Conservation (phyloP, 2,113 vertebrate genomes). For the Typhlomys cinereus region DNA sequence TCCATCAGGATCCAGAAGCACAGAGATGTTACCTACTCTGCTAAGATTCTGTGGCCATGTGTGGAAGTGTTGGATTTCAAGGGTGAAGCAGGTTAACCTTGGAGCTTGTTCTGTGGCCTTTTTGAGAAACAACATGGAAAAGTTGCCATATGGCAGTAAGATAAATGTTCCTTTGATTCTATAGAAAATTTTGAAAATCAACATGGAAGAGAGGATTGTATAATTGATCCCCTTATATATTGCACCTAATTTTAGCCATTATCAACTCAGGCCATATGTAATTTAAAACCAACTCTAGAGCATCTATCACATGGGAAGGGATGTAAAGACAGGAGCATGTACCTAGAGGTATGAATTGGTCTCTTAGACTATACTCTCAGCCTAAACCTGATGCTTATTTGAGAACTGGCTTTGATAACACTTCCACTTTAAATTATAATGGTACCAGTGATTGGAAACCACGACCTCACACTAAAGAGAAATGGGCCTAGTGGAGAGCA, state of each 20-base stretch:
- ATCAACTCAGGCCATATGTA: not conserved
- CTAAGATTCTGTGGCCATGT: not conserved
- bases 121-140: not conserved
- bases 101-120: not conserved
- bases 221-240: not conserved
- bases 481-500: not conserved
- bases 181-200: not conserved
- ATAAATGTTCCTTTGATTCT: not conserved
- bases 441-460: not conserved
- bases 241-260: not conserved
- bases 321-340: not conserved
- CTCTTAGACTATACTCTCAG: not conserved
- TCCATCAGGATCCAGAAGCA: not conserved
- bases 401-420: conserved; percentile 1
- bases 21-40: not conserved
- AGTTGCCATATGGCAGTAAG: too few relatives aligned
- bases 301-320: not conserved
- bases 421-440: not conserved
- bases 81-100: not conserved
- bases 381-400: not conserved
- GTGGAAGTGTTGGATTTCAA: not conserved
- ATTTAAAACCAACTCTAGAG: not conserved
- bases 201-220: not conserved
- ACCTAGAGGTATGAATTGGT: not conserved
- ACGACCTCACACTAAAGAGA: not conserved